Percentiles rank a stretch among this genome's conserved stretches.
phyloP scores from a whole-genome alignment of 1,140 invertebrate genomes.

The Gonioctena quinquepunctata region DNA sequence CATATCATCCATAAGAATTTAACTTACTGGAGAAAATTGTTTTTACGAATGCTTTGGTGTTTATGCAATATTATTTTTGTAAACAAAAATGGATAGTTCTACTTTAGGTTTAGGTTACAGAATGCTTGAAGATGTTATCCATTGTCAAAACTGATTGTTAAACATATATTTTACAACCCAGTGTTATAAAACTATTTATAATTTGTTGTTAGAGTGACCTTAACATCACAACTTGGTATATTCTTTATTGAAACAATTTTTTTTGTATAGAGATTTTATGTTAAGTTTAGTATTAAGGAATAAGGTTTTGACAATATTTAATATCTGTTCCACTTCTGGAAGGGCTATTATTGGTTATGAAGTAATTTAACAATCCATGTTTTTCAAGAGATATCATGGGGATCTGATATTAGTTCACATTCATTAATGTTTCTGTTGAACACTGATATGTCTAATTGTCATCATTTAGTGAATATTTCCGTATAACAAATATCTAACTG shows the following conservation, averaged over 20 bases:
- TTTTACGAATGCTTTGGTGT: constrained; percentile 21
- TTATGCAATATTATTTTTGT: constrained; percentile 44
- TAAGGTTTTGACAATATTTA: constrained; percentile 37
- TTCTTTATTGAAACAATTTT: neutral
- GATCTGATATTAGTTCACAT: too few species aligned
- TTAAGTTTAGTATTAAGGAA: constrained; percentile 28
- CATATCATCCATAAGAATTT: too few species aligned
- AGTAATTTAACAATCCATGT: constrained; percentile 44
- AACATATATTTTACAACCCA: constrained; percentile 27
- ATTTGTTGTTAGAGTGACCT: constrained; percentile 28
- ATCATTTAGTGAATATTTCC: too few species aligned
- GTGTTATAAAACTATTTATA: constrained; percentile 44
- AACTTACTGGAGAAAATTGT: too few species aligned
- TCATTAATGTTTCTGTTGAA: too few species aligned
- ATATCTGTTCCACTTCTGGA: constrained; percentile 30
- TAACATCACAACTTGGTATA: constrained; percentile 40
- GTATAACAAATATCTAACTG: too few species aligned
- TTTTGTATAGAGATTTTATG: constrained; percentile 42
- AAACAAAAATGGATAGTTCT: constrained; percentile 46
- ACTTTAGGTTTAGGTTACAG: constrained; percentile 46
- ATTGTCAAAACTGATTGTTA: constrained; percentile 33
- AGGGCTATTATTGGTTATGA: constrained; percentile 39
- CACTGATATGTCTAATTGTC: too few species aligned
- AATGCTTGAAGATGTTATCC: constrained; percentile 35
- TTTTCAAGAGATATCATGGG: constrained; percentile 20